Conservation (phyloP, 1,140 invertebrate species). For the Sminthurinus signatus region DNA sequence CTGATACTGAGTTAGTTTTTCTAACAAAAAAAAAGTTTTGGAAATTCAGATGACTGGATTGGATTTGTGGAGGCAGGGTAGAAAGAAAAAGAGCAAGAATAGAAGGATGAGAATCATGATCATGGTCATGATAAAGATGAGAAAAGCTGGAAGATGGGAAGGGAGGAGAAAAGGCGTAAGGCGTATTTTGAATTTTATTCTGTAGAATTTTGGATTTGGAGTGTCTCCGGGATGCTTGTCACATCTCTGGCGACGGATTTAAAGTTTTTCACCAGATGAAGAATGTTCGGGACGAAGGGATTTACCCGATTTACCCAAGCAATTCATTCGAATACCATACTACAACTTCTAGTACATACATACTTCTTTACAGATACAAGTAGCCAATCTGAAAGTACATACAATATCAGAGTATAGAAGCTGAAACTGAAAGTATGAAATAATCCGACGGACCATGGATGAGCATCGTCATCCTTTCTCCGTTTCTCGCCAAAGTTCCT, state of each 20-base stretch:
- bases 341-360: neutral
- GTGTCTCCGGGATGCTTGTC: neutral
- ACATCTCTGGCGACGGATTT: slow-evolving; percentile 18
- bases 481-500: neutral
- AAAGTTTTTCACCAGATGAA: slow-evolving; percentile 22
- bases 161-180: too few relatives aligned
- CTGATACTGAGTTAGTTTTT: too few relatives aligned
- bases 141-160: too few relatives aligned
- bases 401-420: neutral
- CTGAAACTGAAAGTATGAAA: neutral
- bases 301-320: slow-evolving; percentile 22
- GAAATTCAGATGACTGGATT: too few relatives aligned
- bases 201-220: neutral
- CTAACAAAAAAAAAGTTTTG: too few relatives aligned
- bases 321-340: slow-evolving; percentile 21
- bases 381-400: neutral
- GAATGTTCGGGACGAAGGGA: slow-evolving; percentile 24
- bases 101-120: too few relatives aligned
- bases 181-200: too few relatives aligned
- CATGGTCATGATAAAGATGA: too few relatives aligned
- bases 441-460: neutral
- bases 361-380: neutral
- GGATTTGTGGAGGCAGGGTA: too few relatives aligned
- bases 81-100: too few relatives aligned
- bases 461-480: neutral